Conservation (phyloP, 2,888 invertebrate species). For the Sarcophaga subvicina region DNA sequence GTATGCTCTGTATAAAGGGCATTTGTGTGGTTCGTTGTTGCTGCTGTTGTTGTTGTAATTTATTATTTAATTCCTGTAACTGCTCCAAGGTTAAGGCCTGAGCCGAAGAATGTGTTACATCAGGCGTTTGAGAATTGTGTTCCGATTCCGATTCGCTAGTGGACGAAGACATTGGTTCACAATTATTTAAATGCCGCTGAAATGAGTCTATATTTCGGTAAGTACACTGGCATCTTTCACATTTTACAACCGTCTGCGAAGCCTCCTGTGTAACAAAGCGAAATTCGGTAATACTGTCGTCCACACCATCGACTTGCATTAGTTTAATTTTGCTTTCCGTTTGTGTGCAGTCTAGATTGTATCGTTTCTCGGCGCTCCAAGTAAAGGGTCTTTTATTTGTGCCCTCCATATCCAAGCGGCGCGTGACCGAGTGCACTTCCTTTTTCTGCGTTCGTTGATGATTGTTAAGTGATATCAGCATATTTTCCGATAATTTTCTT, state of each 20-base stretch:
- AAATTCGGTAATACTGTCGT: conserved; percentile 84
- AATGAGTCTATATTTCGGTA: conserved; percentile 92
- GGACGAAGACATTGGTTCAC: conserved; percentile 89
- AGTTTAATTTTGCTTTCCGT: conserved; percentile 81
- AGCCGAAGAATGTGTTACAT: conserved; percentile 36
- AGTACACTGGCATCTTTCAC: conserved; percentile 93
- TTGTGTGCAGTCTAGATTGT: conserved; percentile 73
- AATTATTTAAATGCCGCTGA: conserved; percentile 89
- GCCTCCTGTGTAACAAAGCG: conserved; percentile 80
- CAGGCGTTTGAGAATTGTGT: conserved; percentile 81
- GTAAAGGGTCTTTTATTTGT: conserved; percentile 75
- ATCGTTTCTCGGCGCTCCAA: conserved; percentile 80
- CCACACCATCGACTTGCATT: conserved; percentile 87
- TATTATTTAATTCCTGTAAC: conserved; percentile 75
- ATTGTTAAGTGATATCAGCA: conserved; percentile 77
- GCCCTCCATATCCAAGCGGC: conserved; percentile 75
- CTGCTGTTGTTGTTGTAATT: conserved; percentile 56
- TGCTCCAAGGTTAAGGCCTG: conserved; percentile 72
- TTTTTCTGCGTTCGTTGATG: conserved; percentile 73
- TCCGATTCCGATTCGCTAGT: conserved; percentile 89
- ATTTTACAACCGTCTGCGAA: conserved; percentile 86
- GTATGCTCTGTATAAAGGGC: conserved; percentile 75
- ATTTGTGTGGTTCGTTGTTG: conserved; percentile 66
- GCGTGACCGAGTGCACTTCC: conserved; percentile 72
- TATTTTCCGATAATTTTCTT: conserved; percentile 84